A percentile compares a stretch with the other conserved stretches of the same genome.
Conservation (phyloP, 2,888 invertebrate species). For the Congeria kusceri region DNA sequence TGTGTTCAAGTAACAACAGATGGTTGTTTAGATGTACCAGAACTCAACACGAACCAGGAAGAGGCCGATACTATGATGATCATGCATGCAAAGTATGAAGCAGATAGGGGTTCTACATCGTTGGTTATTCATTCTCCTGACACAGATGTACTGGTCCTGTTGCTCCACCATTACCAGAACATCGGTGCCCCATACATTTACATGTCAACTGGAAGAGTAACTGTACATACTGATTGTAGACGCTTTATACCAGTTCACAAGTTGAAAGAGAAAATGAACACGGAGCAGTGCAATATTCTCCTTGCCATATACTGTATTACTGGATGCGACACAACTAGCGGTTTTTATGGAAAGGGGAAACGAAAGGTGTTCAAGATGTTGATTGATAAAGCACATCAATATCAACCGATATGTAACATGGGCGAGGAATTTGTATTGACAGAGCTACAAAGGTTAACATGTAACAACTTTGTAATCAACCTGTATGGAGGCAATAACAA, state of each 20-base stretch:
- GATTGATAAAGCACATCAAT: too few species aligned
- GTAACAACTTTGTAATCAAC: constrained; percentile 1
- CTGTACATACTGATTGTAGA: not conserved
- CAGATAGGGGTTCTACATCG: constrained; percentile 3
- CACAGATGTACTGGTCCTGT: constrained; percentile 42
- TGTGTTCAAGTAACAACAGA: not conserved
- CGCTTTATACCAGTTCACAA: constrained; percentile 1
- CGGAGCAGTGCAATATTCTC: too few species aligned
- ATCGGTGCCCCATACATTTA: not conserved
- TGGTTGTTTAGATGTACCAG: not conserved
- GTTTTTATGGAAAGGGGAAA: not conserved
- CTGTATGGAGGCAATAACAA: constrained; percentile 18
- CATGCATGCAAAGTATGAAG: constrained; percentile 24
- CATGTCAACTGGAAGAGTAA: not conserved
- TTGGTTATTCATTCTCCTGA: constrained; percentile 30
- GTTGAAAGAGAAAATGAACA: not conserved
- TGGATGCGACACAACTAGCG: constrained; percentile 4
- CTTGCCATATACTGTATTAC: not conserved
- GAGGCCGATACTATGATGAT: constrained; percentile 33
- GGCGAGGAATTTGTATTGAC: not conserved
- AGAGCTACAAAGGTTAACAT: not conserved
- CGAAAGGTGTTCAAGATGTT: not conserved
- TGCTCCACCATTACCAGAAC: constrained; percentile 21
- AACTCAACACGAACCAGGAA: constrained; percentile 26
- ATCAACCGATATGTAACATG: too few species aligned